Evolutionary conservation across 2,113 vertebrate genomes (phyloP).

Genomic region (Psettodes erumei): DNA sequence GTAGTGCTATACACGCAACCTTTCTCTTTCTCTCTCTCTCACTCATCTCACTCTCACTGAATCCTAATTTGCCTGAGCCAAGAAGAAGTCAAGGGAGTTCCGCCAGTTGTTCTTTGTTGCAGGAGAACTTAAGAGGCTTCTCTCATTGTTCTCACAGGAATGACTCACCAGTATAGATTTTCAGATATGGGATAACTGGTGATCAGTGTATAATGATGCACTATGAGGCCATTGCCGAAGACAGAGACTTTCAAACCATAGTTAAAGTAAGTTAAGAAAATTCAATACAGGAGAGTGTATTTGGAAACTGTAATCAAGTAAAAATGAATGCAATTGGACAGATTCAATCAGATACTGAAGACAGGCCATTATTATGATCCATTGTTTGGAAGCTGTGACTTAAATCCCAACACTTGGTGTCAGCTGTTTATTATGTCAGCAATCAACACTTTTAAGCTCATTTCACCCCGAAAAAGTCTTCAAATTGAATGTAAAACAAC

Average conservation of each 20-base stretch:
- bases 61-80: slow-evolving; percentile 13
- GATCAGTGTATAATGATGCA: slow-evolving; percentile 20
- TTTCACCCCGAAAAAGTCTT: slow-evolving; percentile 2
- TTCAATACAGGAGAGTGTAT: background rate
- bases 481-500: slow-evolving; percentile 15
- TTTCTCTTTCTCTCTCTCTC: background rate
- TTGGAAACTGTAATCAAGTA: background rate
- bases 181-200: slow-evolving; percentile 25
- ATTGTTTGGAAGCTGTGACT: slow-evolving; percentile 13
- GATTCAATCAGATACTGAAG: background rate
- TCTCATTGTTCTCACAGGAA: slow-evolving; percentile 38
- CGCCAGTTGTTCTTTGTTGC: slow-evolving; percentile 71
- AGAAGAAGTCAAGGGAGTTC: slow-evolving; percentile 59
- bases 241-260: background rate
- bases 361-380: background rate
- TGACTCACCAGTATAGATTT: slow-evolving; percentile 8
- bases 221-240: too few species aligned
- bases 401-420: slow-evolving; percentile 19
- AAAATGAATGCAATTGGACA: background rate
- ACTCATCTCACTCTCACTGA: slow-evolving; percentile 66
- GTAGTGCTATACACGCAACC: background rate
- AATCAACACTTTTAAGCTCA: slow-evolving; percentile 10
- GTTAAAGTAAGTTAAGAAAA: background rate
- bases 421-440: background rate
- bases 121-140: slow-evolving; percentile 34